phyloP scores from a whole-genome alignment of 2,113 vertebrate genomes.

The Malurus melanocephalus region DNA sequence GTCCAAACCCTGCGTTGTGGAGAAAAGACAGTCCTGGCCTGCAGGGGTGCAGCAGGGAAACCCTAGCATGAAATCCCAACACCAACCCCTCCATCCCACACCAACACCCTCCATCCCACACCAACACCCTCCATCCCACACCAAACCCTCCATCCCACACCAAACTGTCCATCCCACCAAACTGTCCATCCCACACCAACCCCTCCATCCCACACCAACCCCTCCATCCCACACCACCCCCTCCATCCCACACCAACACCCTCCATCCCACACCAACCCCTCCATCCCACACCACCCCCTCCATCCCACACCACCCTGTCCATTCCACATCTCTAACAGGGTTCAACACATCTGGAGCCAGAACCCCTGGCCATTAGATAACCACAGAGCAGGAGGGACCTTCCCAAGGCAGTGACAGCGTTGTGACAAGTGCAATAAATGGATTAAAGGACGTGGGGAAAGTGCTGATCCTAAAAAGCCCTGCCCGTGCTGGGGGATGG shows the following conservation, averaged over 20 bases:
- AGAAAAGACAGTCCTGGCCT: not conserved
- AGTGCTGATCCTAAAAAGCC: not conserved
- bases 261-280: too few relatives aligned
- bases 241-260: too few relatives aligned
- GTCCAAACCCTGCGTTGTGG: not conserved
- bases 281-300: too few relatives aligned
- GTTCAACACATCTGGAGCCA: not conserved
- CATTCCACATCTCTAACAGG: fast-evolving
- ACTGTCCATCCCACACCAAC: too few relatives aligned
- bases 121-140: too few relatives aligned
- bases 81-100: fast-evolving
- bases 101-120: not conserved
- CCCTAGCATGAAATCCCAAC: not conserved
- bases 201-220: too few relatives aligned
- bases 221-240: too few relatives aligned
- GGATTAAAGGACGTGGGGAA: not conserved
- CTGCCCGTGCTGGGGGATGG: not conserved
- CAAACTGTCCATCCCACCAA: too few relatives aligned
- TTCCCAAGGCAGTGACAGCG: not conserved
- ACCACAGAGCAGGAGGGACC: not conserved
- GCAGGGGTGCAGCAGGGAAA: not conserved
- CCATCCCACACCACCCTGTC: fast-evolving
- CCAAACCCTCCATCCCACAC: too few relatives aligned
- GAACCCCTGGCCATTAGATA: not conserved
- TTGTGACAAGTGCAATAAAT: not conserved